Conservation (phyloP, 2,797 vertebrate genomes). For the Sebastes diploproa region DNA sequence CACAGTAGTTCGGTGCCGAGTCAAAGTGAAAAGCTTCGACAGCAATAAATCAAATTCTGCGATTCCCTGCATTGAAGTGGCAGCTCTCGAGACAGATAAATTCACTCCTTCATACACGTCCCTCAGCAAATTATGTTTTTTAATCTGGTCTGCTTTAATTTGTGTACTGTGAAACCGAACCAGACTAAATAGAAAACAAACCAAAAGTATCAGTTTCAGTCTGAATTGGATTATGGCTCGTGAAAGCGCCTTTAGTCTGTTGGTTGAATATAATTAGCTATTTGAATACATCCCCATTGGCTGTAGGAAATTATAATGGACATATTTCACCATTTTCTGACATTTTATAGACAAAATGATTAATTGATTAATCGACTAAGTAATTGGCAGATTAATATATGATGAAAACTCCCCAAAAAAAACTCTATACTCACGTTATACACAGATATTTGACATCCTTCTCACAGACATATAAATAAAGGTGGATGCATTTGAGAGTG, state of each 20-base stretch:
- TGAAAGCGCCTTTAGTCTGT: background rate
- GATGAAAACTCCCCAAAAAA: background rate
- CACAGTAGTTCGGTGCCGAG: too few species aligned
- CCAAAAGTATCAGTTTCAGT: too few species aligned
- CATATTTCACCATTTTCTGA: background rate
- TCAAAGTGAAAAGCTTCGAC: too few species aligned
- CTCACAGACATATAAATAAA: conserved; percentile 2
- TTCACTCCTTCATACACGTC: too few species aligned
- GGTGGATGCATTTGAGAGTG: background rate
- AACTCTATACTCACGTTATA: background rate
- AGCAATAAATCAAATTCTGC: too few species aligned
- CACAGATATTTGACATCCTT: conserved; percentile 1
- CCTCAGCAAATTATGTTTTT: too few species aligned
- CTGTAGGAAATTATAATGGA: background rate
- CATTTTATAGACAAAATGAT: background rate
- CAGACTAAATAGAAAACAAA: too few species aligned
- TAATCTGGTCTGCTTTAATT: too few species aligned
- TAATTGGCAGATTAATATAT: background rate
- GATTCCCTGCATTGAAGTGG: too few species aligned
- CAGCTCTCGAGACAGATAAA: too few species aligned
- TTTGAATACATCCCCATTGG: background rate
- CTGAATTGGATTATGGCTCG: too few species aligned
- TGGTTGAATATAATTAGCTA: background rate
- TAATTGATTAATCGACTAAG: background rate
- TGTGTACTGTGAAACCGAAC: too few species aligned